Conservation (phyloP, 2,797 vertebrate genomes). For the Darevskia mixta region DNA sequence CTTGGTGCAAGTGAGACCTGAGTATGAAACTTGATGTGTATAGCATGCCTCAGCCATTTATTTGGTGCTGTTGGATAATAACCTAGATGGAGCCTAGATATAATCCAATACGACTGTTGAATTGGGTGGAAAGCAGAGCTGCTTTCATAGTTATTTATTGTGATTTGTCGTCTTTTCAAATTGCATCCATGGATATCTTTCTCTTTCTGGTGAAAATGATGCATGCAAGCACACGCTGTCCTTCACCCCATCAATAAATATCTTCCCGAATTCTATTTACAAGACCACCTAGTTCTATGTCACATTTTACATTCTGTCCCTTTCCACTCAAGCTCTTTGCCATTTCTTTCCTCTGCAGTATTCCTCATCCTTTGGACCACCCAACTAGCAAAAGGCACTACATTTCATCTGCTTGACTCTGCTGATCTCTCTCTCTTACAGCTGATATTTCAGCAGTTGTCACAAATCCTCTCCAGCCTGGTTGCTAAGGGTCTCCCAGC, state of each 20-base stretch:
- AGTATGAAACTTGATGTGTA: not conserved
- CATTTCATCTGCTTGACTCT: not conserved
- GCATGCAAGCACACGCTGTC: not conserved
- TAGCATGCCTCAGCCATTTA: not conserved
- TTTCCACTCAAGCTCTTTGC: not conserved
- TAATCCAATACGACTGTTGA: not conserved
- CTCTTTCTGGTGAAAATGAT: not conserved
- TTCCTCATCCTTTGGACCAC: conserved; percentile 34
- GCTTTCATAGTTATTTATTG: not conserved
- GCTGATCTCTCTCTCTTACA: conserved; percentile 20
- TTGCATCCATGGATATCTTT: not conserved
- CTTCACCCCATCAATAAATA: not conserved
- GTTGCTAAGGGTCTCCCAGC: conserved; percentile 3
- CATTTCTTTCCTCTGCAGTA: not conserved
- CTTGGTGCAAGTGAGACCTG: not conserved
- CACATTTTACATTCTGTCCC: not conserved
- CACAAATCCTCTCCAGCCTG: conserved; percentile 15
- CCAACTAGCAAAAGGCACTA: conserved; percentile 9
- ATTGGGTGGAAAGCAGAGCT: not conserved
- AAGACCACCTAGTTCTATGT: not conserved
- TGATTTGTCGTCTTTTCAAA: not conserved
- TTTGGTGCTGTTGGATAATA: not conserved
- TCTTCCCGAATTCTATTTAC: not conserved
- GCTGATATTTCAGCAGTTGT: conserved; percentile 19
- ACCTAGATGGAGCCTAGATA: not conserved